Percentiles rank a stretch among this genome's conserved stretches.
Evolutionary conservation across 2,113 vertebrate genomes (phyloP).

Genomic region (Galemys pyrenaicus): DNA sequence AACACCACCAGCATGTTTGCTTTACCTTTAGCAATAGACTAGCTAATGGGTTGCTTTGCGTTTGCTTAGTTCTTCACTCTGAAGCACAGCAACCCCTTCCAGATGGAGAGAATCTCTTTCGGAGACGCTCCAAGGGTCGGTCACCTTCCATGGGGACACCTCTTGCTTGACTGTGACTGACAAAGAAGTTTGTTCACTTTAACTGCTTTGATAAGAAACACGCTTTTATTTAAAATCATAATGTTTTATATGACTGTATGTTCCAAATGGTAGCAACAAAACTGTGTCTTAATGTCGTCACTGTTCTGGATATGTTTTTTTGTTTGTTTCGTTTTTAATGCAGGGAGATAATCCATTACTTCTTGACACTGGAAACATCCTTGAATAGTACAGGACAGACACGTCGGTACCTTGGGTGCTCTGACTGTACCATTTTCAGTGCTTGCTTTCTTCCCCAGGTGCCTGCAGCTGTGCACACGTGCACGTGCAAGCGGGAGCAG

Average conservation of each 20-base stretch:
- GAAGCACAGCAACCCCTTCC: constrained; percentile 9
- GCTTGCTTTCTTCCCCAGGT: background rate
- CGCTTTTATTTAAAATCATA: background rate
- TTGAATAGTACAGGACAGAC: background rate
- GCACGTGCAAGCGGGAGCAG: background rate
- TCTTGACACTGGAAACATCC: constrained; percentile 48
- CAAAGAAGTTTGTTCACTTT: constrained; percentile 20
- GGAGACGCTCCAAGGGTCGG: background rate
- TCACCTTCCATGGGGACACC: background rate
- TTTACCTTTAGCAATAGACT: constrained; percentile 46
- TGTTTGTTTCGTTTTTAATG: constrained; percentile 3
- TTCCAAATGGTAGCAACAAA: constrained; percentile 36
- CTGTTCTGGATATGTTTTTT: background rate
- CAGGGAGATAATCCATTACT: background rate
- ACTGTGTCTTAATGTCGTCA: background rate
- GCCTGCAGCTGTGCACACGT: background rate
- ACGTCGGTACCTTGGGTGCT: background rate
- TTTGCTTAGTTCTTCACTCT: constrained; percentile 35
- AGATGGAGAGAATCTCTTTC: background rate
- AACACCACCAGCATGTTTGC: background rate
- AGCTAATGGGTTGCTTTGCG: background rate
- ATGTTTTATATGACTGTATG: background rate
- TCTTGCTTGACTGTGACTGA: background rate
- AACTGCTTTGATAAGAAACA: background rate
- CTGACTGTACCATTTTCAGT: background rate